A percentile compares a stretch with the other conserved stretches of the same genome.
Evolutionary conservation across 2,888 invertebrate genomes (phyloP).

Genomic region (Notodromas monacha): DNA sequence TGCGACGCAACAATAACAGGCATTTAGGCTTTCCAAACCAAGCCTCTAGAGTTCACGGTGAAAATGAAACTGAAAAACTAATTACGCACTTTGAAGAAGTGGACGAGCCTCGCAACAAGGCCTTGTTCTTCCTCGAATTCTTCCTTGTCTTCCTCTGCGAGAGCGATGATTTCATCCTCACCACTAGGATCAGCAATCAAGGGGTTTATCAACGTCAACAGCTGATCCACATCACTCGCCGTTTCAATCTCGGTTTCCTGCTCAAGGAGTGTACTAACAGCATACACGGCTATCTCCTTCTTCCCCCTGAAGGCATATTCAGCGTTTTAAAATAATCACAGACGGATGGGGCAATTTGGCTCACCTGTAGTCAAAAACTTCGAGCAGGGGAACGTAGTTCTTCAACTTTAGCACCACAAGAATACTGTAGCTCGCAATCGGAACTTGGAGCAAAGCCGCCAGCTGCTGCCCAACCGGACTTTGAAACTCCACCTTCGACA

Average conservation of each 20-base stretch:
- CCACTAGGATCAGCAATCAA: conserved; percentile 53
- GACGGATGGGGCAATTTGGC: too few relatives aligned
- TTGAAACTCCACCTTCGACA: conserved; percentile 38
- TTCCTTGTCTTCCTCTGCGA: conserved; percentile 39
- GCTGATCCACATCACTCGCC: conserved; percentile 43
- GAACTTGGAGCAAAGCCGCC: conserved; percentile 64
- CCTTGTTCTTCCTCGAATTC: conserved; percentile 54
- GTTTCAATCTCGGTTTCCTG: conserved; percentile 55
- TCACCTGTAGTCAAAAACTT: conserved; percentile 46
- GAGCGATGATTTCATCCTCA: too few relatives aligned
- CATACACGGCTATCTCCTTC: conserved; percentile 47
- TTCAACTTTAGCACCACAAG: conserved; percentile 51
- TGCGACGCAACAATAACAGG: too few relatives aligned
- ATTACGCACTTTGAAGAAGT: conserved; percentile 44
- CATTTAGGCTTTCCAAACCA: too few relatives aligned
- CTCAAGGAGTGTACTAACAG: conserved; percentile 62
- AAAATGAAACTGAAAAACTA: too few relatives aligned
- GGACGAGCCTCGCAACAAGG: conserved; percentile 28
- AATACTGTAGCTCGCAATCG: conserved; percentile 72
- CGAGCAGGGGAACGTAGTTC: conserved; percentile 52
- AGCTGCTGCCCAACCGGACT: conserved; percentile 67
- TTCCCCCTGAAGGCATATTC: too few relatives aligned
- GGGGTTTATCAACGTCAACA: conserved; percentile 45
- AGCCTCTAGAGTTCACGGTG: too few relatives aligned
- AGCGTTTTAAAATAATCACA: too few relatives aligned